These are phyloP conservation scores for Chelmon rostratus DNA, from an alignment of 2,797 vertebrate species.

Conservation along the genomic window DNA sequence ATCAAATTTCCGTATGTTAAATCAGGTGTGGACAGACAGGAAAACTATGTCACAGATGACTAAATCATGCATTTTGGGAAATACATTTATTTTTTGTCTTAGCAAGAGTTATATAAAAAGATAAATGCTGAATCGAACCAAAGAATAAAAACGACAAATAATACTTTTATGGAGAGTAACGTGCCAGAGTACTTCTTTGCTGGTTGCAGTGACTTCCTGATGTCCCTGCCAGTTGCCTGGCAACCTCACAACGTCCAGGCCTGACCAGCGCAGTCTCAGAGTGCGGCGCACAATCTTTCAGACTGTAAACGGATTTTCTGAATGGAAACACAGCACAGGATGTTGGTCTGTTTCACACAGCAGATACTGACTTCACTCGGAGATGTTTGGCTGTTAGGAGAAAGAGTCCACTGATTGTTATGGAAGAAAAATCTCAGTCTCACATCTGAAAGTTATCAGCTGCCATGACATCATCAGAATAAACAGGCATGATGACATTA, in stretches of 20 bases:
- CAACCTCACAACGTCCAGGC: not conserved
- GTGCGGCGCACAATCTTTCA: not conserved
- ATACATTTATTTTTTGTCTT: not conserved
- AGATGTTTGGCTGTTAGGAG: conserved; percentile 25
- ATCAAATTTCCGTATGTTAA: not conserved
- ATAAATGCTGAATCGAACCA: not conserved
- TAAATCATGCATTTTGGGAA: not conserved
- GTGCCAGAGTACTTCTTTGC: not conserved
- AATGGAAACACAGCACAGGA: conserved; percentile 5
- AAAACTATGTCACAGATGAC: not conserved
- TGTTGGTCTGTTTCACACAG: not conserved
- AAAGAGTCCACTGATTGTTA: conserved; percentile 27
- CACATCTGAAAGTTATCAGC: conserved; percentile 65
- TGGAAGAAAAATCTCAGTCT: conserved; percentile 28
- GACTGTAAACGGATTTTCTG: not conserved
- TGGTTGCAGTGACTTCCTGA: not conserved
- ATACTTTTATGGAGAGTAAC: too few species aligned
- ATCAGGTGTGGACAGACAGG: too few species aligned
- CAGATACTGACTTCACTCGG: conserved; percentile 32
- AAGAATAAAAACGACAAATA: not conserved
- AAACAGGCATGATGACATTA: conserved; percentile 51
- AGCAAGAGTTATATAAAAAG: not conserved
- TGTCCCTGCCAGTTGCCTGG: not conserved
- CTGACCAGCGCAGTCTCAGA: not conserved
- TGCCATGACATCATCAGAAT: conserved; percentile 50